Base-by-base conservation (phyloP, 1,140 invertebrate species). In the Metaphire vulgaris region DNA sequence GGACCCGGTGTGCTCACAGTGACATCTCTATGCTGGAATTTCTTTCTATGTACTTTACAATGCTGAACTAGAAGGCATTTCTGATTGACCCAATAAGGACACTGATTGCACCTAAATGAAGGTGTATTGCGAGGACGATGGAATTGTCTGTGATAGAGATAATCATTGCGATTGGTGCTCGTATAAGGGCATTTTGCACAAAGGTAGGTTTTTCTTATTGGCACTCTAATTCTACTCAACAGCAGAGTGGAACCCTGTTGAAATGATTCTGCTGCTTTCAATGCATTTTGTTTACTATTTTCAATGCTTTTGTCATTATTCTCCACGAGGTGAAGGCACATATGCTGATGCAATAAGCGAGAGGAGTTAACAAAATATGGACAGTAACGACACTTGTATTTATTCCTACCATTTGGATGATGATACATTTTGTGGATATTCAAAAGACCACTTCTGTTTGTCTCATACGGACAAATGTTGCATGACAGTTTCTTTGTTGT, bases 91-190 rank as follows among this genome's bases (percentile, higher is more conserved):
- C 92, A 93, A 81, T 93, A 95, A 77, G 91, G 90, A 85, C 93
- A 95, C 75, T 90, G 86, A 0, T 89, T 89, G 84, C 93, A 95
- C 83, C 92, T 92, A 84, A 91, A 94, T 31, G 90, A 90, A 29
- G 85, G 83, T 28, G 81, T 80, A 15, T 81, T 80, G 72, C 90
- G 89, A 2, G 91, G 89, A 56, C 91, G 89, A 82, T 95, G 93
- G 81, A 94, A 92, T 83, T 94, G 92, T 79, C 92, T 91, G 80
- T 94, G 92, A 83, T 94, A 93, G 78, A 92, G 89, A 81, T 91
- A 92, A 82, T 94, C 92, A 67, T 91, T 92, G 84, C 92, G 92
- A 82, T 91, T 93, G 81, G 92, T 92, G 32, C 91, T 92, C 76
- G 91, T 91, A 83, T 92, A 93, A 0, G 92, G 92, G 83, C 92